Conservation (phyloP, 2,888 invertebrate genomes). For the Campopleginae sp. region DNA sequence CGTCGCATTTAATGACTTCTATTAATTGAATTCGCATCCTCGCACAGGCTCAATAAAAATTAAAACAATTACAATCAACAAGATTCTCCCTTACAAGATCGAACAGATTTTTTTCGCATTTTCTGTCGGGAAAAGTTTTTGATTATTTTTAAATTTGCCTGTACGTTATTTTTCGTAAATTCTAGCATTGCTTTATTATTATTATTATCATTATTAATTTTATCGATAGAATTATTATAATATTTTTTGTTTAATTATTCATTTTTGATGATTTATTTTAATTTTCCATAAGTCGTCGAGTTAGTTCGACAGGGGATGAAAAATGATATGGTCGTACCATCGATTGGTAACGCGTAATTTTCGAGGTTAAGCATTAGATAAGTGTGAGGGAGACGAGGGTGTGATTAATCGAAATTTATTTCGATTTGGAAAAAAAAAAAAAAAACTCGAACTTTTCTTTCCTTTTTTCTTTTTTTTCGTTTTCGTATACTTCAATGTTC, state of each 20-base stretch:
- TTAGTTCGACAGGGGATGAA: conserved; percentile 16
- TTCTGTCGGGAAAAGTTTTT: conserved; percentile 7
- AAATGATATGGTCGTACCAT: conserved; percentile 33
- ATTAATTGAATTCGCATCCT: conserved; percentile 52
- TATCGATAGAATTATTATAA: conserved; percentile 17
- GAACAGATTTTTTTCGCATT: background rate
- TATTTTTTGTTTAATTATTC: conserved; percentile 22
- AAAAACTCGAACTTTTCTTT: background rate
- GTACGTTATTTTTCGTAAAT: conserved; percentile 51
- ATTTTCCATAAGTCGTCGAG: conserved; percentile 43
- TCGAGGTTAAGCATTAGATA: conserved; percentile 27
- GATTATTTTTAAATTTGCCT: conserved; percentile 4
- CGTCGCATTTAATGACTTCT: conserved; percentile 67
- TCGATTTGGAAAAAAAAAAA: background rate
- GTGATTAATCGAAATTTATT: conserved; percentile 29
- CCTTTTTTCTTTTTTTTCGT: conserved; percentile 12
- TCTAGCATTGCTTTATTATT: conserved; percentile 51
- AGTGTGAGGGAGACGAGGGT: conserved; percentile 59
- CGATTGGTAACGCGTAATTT: conserved; percentile 38
- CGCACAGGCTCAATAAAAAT: conserved; percentile 57
- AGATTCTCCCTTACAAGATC: conserved; percentile 12
- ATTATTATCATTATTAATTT: conserved; percentile 3
- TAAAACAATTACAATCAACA: background rate
- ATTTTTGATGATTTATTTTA: background rate
- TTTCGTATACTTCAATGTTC: conserved; percentile 67